phyloP scores from a whole-genome alignment of 2,797 vertebrate genomes.

The Molothrus ater region DNA sequence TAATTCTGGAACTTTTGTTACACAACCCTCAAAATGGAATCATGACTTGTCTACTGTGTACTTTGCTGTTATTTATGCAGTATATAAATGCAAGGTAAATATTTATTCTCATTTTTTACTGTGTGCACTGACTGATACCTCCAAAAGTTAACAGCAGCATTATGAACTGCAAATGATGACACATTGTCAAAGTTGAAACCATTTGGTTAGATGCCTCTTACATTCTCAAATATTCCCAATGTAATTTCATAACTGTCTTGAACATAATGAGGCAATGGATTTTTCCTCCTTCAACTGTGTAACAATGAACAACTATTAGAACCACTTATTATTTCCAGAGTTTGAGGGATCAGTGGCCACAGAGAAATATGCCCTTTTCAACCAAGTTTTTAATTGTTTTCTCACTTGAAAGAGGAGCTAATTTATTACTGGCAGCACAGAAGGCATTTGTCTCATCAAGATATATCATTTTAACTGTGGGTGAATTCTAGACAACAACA shows the following conservation, averaged over 20 bases:
- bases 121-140: conserved; percentile 12
- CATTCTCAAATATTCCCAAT: conserved; percentile 47
- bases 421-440: conserved; percentile 45
- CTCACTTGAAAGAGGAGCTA: conserved; percentile 62
- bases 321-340: conserved; percentile 52
- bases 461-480: conserved; percentile 44
- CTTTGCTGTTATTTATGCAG: conserved; percentile 43
- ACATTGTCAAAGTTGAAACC: conserved; percentile 36
- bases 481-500: conserved; percentile 37
- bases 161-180: conserved; percentile 51
- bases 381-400: conserved; percentile 68
- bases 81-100: conserved; percentile 43
- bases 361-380: conserved; percentile 63
- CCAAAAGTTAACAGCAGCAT: conserved; percentile 43
- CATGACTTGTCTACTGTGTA: neutral
- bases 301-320: conserved; percentile 65
- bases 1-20: neutral
- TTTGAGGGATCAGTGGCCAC: conserved; percentile 59
- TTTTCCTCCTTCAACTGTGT: conserved; percentile 51
- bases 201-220: conserved; percentile 33
- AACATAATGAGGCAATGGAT: conserved; percentile 52
- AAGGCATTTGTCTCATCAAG: conserved; percentile 55
- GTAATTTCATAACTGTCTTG: conserved; percentile 38
- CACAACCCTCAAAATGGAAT: neutral
- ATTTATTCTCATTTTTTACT: conserved; percentile 60